Conservation (phyloP, 2,797 vertebrate genomes). For the Leuciscus waleckii region DNA sequence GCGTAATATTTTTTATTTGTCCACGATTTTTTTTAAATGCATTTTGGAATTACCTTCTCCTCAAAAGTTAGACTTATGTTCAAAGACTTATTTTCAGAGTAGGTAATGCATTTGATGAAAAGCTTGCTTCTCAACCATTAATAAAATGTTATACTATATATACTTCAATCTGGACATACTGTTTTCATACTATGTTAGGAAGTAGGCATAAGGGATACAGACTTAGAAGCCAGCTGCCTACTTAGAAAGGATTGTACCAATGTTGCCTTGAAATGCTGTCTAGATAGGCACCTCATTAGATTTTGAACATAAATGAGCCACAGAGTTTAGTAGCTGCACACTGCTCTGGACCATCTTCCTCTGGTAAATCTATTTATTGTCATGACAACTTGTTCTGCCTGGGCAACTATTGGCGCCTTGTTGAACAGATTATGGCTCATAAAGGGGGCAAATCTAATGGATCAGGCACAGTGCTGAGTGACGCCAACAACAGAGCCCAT, state of each 20-base stretch:
- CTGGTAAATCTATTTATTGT: conserved; percentile 60
- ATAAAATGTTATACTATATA: neutral
- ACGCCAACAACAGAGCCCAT: conserved; percentile 64
- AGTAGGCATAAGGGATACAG: neutral
- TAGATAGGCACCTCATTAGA: neutral
- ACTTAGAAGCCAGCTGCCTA: neutral
- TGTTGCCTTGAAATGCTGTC: neutral
- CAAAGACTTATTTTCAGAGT: neutral
- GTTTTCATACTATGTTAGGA: neutral
- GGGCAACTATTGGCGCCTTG: conserved; percentile 60
- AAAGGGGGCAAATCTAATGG: conserved; percentile 63
- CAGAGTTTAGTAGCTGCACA: neutral
- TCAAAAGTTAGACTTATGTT: too few species aligned
- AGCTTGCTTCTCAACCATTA: neutral
- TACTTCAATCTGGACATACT: neutral
- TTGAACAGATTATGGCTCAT: conserved; percentile 69
- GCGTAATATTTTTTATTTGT: too few species aligned
- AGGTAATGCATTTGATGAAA: neutral
- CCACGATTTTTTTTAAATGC: neutral
- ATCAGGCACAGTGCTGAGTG: conserved; percentile 66
- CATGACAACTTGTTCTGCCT: conserved; percentile 63
- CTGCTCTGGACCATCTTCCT: conserved; percentile 51
- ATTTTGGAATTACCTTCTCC: neutral
- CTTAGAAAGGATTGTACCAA: neutral
- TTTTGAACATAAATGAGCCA: neutral